A percentile compares a stretch with the other conserved stretches of the same genome.
Conservation (phyloP, 2,113 vertebrate genomes). For the Uria lomvia region DNA sequence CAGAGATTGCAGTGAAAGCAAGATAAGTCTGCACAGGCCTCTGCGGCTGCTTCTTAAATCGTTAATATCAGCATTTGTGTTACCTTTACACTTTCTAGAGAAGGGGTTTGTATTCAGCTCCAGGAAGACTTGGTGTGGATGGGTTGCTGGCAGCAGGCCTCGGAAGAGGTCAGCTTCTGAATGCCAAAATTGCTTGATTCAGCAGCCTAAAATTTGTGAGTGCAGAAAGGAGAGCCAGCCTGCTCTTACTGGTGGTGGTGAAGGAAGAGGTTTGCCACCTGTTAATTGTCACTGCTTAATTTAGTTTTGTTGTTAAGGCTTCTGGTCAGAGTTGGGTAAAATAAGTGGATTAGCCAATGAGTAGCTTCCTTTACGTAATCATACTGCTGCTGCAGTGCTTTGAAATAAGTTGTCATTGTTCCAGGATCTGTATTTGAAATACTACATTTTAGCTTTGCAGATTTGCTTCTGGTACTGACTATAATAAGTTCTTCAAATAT, state of each 20-base stretch:
- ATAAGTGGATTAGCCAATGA: background rate
- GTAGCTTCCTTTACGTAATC: slow-evolving; percentile 1
- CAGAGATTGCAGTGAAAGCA: background rate
- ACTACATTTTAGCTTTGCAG: slow-evolving; percentile 11
- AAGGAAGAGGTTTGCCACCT: background rate
- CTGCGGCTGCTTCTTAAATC: background rate
- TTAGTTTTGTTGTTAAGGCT: background rate
- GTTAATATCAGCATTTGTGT: background rate
- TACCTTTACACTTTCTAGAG: background rate
- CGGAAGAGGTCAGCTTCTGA: background rate
- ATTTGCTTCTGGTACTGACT: background rate
- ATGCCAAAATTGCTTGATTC: background rate
- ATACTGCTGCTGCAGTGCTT: background rate
- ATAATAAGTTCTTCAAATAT: background rate
- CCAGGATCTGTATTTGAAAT: slow-evolving; percentile 19
- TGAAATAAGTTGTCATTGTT: slow-evolving; percentile 2
- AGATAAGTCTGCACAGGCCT: background rate
- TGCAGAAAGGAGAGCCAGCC: background rate
- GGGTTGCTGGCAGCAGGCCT: slow-evolving; percentile 1
- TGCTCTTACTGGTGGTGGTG: background rate
- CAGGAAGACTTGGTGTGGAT: background rate
- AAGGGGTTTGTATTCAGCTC: background rate
- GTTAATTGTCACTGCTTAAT: background rate
- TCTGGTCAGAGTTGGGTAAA: background rate
- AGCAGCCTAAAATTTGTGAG: background rate